phyloP scores from a whole-genome alignment of 1,140 invertebrate genomes.

The Notospermus geniculatus region DNA sequence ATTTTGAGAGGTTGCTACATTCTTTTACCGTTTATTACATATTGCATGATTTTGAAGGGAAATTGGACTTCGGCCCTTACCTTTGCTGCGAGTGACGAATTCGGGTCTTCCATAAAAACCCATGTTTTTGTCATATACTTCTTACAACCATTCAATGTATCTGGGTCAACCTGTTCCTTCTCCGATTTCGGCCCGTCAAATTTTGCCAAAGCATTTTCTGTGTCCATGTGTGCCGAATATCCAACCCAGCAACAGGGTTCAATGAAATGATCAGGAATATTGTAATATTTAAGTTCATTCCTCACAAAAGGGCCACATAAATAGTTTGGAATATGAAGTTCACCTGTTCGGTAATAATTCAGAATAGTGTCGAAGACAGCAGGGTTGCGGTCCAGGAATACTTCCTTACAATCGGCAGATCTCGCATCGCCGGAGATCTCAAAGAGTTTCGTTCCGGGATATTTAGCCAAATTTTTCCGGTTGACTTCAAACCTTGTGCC shows the following conservation, averaged over 20 bases:
- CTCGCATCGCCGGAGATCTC: not conserved
- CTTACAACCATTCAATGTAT: constrained; percentile 3
- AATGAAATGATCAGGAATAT: constrained; percentile 23
- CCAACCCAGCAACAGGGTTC: constrained; percentile 32
- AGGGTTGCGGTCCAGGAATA: constrained; percentile 96
- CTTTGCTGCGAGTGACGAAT: constrained; percentile 24
- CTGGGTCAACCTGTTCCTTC: not conserved
- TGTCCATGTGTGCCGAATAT: constrained; percentile 25
- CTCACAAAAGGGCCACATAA: constrained; percentile 71
- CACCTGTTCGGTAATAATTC: constrained; percentile 94
- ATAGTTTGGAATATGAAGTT: constrained; percentile 93
- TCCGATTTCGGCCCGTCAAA: not conserved
- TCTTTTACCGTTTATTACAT: too few species aligned
- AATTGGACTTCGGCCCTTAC: not conserved
- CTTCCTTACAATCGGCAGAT: constrained; percentile 79
- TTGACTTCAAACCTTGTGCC: not conserved
- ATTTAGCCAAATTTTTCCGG: not conserved
- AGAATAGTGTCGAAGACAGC: constrained; percentile 93
- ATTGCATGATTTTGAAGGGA: too few species aligned
- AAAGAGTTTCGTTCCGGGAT: constrained; percentile 3
- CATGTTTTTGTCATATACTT: constrained; percentile 10
- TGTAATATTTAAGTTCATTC: constrained; percentile 38
- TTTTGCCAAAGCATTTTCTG: constrained; percentile 12
- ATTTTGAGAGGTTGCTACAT: too few species aligned
- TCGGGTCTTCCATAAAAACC: constrained; percentile 27